A percentile compares a stretch with the other conserved stretches of the same genome.
Evolutionary conservation across 2,113 vertebrate genomes (phyloP).

Genomic region (Axis porcinus): DNA sequence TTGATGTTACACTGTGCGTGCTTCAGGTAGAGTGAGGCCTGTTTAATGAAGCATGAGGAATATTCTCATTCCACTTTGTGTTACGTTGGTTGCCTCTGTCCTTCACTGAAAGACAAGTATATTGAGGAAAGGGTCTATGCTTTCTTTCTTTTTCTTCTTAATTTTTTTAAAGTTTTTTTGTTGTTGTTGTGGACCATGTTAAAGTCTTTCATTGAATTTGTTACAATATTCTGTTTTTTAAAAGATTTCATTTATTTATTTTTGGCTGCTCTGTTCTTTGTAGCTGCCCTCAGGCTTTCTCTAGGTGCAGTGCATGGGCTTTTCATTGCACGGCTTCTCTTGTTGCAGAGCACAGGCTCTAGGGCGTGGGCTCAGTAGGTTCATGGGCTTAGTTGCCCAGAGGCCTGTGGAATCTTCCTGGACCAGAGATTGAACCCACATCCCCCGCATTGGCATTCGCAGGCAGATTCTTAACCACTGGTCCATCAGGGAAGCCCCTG

Average conservation of each 20-base stretch:
- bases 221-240: background rate
- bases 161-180: background rate
- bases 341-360: background rate
- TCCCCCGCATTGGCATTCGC: fast-evolving
- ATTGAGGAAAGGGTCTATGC: background rate
- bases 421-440: background rate
- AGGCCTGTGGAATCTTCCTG: background rate
- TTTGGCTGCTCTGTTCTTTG: background rate
- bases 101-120: background rate
- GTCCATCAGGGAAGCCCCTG: background rate
- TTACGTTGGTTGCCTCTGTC: background rate
- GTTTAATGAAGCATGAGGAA: background rate
- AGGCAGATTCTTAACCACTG: background rate
- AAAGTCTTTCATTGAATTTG: background rate
- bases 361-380: background rate
- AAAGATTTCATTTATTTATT: background rate
- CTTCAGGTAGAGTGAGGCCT: background rate
- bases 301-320: background rate
- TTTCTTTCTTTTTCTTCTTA: background rate
- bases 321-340: background rate
- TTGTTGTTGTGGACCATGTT: background rate
- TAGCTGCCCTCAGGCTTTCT: background rate
- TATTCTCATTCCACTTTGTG: background rate
- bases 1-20: background rate
- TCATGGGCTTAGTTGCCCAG: background rate